These are phyloP conservation scores for Noctua pronuba DNA, from an alignment of 2,888 invertebrate species.

Conservation along the genomic window DNA sequence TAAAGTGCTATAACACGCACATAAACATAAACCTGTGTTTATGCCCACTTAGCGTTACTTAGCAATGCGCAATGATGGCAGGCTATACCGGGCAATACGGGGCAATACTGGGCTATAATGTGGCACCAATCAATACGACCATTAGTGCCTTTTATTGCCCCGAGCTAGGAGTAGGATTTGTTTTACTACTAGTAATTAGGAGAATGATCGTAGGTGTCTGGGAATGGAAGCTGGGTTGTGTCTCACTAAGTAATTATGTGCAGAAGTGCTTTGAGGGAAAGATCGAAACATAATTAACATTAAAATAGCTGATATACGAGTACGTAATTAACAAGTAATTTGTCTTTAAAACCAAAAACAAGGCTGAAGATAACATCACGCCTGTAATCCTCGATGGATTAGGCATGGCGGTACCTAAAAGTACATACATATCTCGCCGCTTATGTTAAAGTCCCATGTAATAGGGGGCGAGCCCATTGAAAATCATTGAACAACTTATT, in stretches of 20 bases:
- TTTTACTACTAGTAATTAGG: constrained; percentile 54
- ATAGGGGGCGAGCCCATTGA: neutral
- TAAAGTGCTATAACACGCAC: constrained; percentile 16
- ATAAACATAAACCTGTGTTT: constrained; percentile 40
- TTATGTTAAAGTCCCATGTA: neutral
- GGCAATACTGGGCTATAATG: constrained; percentile 10
- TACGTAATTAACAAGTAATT: neutral
- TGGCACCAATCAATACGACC: constrained; percentile 50
- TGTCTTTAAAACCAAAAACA: neutral
- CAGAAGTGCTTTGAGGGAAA: neutral
- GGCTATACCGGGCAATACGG: neutral
- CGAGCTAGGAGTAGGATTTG: constrained; percentile 30
- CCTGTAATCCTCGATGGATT: neutral
- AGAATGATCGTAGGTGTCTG: constrained; percentile 32
- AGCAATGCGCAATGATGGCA: constrained; percentile 43
- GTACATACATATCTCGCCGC: neutral
- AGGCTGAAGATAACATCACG: neutral
- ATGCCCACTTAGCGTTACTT: constrained; percentile 37
- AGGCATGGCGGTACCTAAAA: neutral
- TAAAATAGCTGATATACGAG: neutral
- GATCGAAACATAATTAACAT: neutral
- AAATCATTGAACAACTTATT: neutral
- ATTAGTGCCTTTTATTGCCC: constrained; percentile 46
- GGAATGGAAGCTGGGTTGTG: neutral
- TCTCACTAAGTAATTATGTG: constrained; percentile 5